phyloP scores from a whole-genome alignment of 2,113 vertebrate genomes.

The Crotalus viridis region DNA sequence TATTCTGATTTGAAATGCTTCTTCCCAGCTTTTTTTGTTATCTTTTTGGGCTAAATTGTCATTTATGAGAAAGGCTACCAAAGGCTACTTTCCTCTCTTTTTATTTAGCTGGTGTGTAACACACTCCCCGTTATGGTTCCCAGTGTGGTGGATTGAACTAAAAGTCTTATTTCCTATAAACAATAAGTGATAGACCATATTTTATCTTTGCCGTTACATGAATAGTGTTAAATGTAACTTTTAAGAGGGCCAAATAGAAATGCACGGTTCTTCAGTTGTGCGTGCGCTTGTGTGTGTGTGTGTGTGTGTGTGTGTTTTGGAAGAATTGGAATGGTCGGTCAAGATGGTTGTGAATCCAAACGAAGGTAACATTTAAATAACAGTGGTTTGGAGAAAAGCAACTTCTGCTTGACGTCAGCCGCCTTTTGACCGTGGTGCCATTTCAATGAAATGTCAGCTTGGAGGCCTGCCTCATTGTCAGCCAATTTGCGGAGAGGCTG shows the following conservation, averaged over 20 bases:
- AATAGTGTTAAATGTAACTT: not conserved
- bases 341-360: not conserved
- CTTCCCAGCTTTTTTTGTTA: not conserved
- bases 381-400: not conserved
- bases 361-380: not conserved
- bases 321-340: not conserved
- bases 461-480: slow-evolving; percentile 24
- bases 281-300: not conserved
- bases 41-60: not conserved
- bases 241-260: not conserved
- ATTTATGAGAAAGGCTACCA: not conserved
- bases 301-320: not conserved
- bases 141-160: not conserved
- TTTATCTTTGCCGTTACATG: not conserved
- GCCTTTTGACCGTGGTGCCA: not conserved
- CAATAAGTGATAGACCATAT: not conserved
- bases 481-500: slow-evolving; percentile 24
- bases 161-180: not conserved
- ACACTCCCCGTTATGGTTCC: not conserved
- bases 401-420: not conserved
- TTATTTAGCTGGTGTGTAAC: not conserved
- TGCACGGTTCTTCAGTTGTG: not conserved
- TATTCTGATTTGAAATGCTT: not conserved
- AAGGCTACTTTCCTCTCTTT: not conserved
- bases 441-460: slow-evolving; percentile 11